phyloP scores from a whole-genome alignment of 2,888 invertebrate genomes.

The Scaeva pyrastri region DNA sequence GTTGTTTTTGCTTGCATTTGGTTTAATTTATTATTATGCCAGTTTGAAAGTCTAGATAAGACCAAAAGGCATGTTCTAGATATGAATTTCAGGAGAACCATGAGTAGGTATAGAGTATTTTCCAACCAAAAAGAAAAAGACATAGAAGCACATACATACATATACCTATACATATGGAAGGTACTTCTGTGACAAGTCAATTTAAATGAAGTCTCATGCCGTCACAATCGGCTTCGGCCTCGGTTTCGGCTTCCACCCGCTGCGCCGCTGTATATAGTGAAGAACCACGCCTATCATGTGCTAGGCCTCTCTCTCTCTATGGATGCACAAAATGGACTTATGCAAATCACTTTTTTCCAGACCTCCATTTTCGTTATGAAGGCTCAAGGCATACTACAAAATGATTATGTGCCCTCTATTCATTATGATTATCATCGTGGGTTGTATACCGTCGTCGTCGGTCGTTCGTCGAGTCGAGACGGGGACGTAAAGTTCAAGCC shows the following conservation, averaged over 20 bases:
- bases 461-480: slow-evolving; percentile 8
- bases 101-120: too few species aligned
- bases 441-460: not conserved
- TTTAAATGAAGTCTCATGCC: slow-evolving; percentile 70
- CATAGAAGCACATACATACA: not conserved
- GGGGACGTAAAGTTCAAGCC: slow-evolving; percentile 34
- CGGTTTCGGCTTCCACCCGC: slow-evolving; percentile 14
- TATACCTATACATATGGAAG: too few species aligned
- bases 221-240: not conserved
- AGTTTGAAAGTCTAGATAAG: slow-evolving; percentile 63
- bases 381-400: slow-evolving; percentile 78
- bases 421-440: slow-evolving; percentile 74
- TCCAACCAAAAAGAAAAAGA: slow-evolving; percentile 23
- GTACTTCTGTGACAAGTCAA: slow-evolving; percentile 72
- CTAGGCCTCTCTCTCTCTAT: not conserved
- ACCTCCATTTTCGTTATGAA: slow-evolving; percentile 74
- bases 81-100: slow-evolving; percentile 60
- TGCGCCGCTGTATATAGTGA: slow-evolving; percentile 28
- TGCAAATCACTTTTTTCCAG: slow-evolving; percentile 78
- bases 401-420: slow-evolving; percentile 78
- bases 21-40: slow-evolving; percentile 73
- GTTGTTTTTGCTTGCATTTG: slow-evolving; percentile 68
- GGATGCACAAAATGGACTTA: slow-evolving; percentile 71
- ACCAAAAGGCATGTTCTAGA: slow-evolving; percentile 65
- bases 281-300: slow-evolving; percentile 66